Percentiles rank a stretch among this genome's conserved stretches.
Evolutionary conservation across 2,888 invertebrate genomes (phyloP).

Genomic region (Melinaea menophilus): DNA sequence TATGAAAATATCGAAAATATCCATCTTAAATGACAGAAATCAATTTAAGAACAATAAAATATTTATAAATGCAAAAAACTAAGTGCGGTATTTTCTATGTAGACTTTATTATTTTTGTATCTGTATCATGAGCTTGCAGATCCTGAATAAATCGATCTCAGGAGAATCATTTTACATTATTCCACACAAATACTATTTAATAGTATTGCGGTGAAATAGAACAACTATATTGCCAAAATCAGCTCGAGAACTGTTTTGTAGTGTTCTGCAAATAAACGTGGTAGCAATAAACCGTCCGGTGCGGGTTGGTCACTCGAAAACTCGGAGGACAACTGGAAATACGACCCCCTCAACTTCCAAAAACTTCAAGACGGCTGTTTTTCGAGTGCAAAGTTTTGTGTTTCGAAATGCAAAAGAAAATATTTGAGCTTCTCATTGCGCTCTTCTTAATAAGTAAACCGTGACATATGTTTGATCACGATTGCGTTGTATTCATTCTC

Average conservation of each 20-base stretch:
- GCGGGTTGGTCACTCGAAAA: slow-evolving; percentile 57
- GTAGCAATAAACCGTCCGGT: slow-evolving; percentile 55
- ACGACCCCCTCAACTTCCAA: slow-evolving; percentile 46
- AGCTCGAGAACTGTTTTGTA: slow-evolving; percentile 57
- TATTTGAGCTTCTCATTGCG: slow-evolving; percentile 64
- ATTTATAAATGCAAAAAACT: slow-evolving; percentile 17
- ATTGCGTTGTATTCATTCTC: slow-evolving; percentile 48
- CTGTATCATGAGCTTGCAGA: not conserved
- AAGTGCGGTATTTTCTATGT: slow-evolving; percentile 27
- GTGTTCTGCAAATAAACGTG: slow-evolving; percentile 64
- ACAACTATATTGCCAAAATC: slow-evolving; percentile 61
- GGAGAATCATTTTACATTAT: too few relatives aligned
- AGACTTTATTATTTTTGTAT: too few relatives aligned
- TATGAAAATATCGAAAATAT: too few relatives aligned
- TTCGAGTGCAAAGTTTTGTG: slow-evolving; percentile 63
- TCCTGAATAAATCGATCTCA: slow-evolving; percentile 5
- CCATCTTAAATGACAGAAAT: too few relatives aligned
- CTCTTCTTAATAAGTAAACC: slow-evolving; percentile 64
- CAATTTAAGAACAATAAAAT: too few relatives aligned
- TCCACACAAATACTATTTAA: slow-evolving; percentile 1
- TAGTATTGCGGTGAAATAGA: slow-evolving; percentile 14
- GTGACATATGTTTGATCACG: slow-evolving; percentile 50
- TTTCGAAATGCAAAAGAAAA: slow-evolving; percentile 63
- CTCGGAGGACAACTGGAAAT: slow-evolving; percentile 57
- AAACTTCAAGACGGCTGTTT: slow-evolving; percentile 62